These are phyloP conservation scores for Trematocara unimaculatum DNA, from an alignment of 2,113 vertebrate species.

Conservation along the genomic window DNA sequence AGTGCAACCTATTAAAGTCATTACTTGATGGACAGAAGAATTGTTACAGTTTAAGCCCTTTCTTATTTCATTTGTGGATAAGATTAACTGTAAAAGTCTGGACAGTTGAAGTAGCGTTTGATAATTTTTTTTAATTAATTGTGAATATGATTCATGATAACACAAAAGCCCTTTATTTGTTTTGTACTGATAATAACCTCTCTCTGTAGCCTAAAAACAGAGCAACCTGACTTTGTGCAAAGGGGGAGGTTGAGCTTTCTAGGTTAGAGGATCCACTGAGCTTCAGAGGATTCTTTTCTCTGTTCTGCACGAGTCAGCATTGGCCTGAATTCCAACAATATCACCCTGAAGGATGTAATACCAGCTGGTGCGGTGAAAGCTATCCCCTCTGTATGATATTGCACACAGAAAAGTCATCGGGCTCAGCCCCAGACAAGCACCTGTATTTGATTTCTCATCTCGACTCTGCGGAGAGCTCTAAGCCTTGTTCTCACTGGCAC, in stretches of 20 bases:
- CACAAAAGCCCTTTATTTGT: background rate
- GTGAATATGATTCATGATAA: background rate
- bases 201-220: background rate
- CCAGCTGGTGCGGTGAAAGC: conserved; percentile 40
- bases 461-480: conserved; percentile 55
- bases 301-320: conserved; percentile 63
- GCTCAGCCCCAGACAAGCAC: conserved; percentile 58
- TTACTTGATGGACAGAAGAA: background rate
- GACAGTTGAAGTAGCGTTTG: background rate
- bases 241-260: conserved; percentile 23
- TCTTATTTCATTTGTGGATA: background rate
- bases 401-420: conserved; percentile 51
- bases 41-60: background rate
- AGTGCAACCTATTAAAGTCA: background rate
- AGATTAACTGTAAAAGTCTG: background rate
- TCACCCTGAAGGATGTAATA: conserved; percentile 57
- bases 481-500: conserved; percentile 68
- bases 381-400: conserved; percentile 24
- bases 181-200: background rate
- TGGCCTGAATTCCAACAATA: conserved; percentile 66
- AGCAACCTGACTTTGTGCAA: background rate
- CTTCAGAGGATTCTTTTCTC: conserved; percentile 23
- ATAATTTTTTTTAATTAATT: background rate
- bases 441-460: conserved; percentile 71
- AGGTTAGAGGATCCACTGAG: conserved; percentile 47